phyloP scores from a whole-genome alignment of 1,140 invertebrate species.

The Wasmannia auropunctata region DNA sequence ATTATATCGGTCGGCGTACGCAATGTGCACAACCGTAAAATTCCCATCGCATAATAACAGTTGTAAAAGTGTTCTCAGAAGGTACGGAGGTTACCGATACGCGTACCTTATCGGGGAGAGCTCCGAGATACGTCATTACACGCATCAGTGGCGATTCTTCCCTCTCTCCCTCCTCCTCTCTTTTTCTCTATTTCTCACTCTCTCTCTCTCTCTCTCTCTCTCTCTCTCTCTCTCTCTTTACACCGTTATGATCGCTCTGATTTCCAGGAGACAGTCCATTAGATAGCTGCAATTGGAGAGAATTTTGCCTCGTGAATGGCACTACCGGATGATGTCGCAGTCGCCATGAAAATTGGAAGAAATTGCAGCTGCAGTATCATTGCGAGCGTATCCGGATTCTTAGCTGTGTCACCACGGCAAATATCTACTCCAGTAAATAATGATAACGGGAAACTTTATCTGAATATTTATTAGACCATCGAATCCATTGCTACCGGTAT shows the following conservation, averaged over 20 bases:
- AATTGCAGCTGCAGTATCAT: not conserved
- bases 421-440: not conserved
- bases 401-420: not conserved
- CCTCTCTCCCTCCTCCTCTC: not conserved
- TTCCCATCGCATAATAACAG: constrained; percentile 38
- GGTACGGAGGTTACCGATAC: constrained; percentile 20
- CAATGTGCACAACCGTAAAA: constrained; percentile 55
- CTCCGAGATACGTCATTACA: constrained; percentile 34
- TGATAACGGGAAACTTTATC: not conserved
- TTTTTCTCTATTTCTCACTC: not conserved
- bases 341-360: constrained; percentile 1
- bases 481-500: too few relatives aligned
- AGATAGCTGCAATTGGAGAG: constrained; percentile 13
- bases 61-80: constrained; percentile 28
- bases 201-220: not conserved
- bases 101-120: constrained; percentile 25
- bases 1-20: constrained; percentile 13
- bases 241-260: constrained; percentile 21
- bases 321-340: not conserved
- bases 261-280: constrained; percentile 14
- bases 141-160: constrained; percentile 24
- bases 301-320: not conserved
- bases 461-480: not conserved
- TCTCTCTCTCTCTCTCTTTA: not conserved
- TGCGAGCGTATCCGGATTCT: constrained; percentile 5